Evolutionary conservation across 1,140 invertebrate species (phyloP).

Genomic region (Watersipora subatra): DNA sequence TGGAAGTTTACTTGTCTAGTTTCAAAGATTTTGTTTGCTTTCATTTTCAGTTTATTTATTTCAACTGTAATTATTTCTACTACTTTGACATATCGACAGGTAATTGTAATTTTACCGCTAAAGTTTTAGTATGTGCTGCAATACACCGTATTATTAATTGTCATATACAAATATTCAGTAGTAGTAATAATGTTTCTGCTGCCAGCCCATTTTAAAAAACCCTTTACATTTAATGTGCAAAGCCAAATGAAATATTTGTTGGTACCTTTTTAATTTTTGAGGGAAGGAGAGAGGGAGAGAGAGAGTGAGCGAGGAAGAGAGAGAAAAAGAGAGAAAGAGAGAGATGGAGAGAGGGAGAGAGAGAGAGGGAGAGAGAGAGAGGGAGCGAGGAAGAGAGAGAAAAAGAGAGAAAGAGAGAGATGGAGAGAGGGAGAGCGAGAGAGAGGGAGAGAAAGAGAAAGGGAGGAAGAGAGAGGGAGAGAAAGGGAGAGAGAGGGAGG

Average conservation of each 20-base stretch:
- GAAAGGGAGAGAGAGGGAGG: conserved; percentile 1
- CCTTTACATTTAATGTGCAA: neutral
- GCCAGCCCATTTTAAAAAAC: neutral
- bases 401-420: neutral
- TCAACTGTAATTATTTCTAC: too few relatives aligned
- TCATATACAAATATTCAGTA: neutral
- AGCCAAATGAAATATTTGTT: neutral
- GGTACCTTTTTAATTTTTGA: neutral
- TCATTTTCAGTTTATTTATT: too few relatives aligned
- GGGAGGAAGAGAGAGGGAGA: neutral
- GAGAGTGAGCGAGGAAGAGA: neutral
- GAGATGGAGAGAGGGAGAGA: too few relatives aligned
- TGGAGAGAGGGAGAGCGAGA: too few relatives aligned
- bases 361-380: too few relatives aligned
- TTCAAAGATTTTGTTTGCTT: too few relatives aligned
- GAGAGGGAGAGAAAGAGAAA: neutral
- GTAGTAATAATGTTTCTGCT: neutral
- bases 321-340: neutral
- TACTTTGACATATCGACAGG: too few relatives aligned
- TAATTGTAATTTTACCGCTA: too few relatives aligned
- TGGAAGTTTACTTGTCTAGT: too few relatives aligned
- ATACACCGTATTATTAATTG: too few relatives aligned
- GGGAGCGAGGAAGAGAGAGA: neutral
- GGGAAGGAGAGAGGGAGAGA: neutral
- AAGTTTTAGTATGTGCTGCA: too few relatives aligned